These are phyloP conservation scores for Orbicella faveolata DNA, from an alignment of 64 coral and sea anemone genomes.

Conservation along the genomic window DNA sequence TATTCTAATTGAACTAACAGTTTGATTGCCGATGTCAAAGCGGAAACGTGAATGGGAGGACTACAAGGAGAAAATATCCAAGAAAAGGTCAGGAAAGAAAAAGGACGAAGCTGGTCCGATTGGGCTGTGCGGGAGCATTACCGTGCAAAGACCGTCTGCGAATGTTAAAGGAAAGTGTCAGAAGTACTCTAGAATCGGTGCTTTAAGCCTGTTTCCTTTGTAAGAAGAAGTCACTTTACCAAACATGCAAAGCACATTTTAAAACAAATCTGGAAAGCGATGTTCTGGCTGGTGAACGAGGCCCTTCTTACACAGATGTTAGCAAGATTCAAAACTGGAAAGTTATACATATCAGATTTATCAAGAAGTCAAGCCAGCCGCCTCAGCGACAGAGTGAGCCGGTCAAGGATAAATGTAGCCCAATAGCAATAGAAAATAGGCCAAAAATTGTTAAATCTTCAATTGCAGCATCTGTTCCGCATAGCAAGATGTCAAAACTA, in stretches of 20 bases:
- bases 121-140: constrained; percentile 18
- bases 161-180: constrained; percentile 71
- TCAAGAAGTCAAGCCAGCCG: background rate
- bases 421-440: background rate
- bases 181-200: constrained; percentile 68
- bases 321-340: background rate
- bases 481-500: constrained; percentile 69
- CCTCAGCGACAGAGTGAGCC: background rate
- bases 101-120: background rate
- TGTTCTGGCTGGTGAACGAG: background rate
- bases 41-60: constrained; percentile 56
- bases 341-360: constrained; percentile 17
- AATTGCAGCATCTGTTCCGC: constrained; percentile 68
- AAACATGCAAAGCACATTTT: constrained; percentile 70
- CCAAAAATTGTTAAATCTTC: constrained; percentile 41
- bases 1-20: background rate
- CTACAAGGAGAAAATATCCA: constrained; percentile 53
- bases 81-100: constrained; percentile 48
- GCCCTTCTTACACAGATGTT: background rate
- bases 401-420: background rate
- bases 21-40: constrained; percentile 33
- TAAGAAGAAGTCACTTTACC: constrained; percentile 47
- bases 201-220: constrained; percentile 56
- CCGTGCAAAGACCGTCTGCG: constrained; percentile 51
- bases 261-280: background rate